Evolutionary conservation across 2,797 vertebrate species (phyloP).

Genomic region (Sciurus carolinensis): DNA sequence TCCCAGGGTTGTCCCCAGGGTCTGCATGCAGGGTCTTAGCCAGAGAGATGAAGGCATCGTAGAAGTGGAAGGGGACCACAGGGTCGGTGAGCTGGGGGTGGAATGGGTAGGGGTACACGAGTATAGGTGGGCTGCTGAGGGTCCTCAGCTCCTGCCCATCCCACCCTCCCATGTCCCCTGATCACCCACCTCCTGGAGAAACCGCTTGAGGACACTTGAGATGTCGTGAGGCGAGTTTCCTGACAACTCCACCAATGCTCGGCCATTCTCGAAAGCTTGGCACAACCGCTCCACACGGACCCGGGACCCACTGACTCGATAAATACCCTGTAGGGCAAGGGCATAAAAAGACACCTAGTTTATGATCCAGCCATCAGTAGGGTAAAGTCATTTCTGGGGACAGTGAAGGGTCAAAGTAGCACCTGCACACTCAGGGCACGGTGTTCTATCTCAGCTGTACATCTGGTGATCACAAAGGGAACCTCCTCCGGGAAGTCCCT

Average conservation of each 20-base stretch:
- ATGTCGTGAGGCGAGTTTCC: constrained; percentile 96
- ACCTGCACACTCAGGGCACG: constrained; percentile 95
- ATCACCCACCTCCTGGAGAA: constrained; percentile 95
- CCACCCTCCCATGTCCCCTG: not conserved
- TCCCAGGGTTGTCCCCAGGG: constrained; percentile 75
- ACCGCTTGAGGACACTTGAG: constrained; percentile 95
- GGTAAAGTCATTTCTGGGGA: not conserved
- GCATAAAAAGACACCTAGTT: not conserved
- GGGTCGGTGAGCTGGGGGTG: constrained; percentile 94
- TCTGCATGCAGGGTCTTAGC: constrained; percentile 93
- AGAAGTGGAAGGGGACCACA: constrained; percentile 93
- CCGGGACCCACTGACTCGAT: constrained; percentile 96
- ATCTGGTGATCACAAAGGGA: constrained; percentile 93
- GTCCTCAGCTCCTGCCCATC: not conserved
- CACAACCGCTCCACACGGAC: constrained; percentile 95
- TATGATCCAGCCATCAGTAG: fast-evolving
- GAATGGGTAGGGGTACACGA: not conserved
- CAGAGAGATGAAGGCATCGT: constrained; percentile 91
- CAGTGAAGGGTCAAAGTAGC: constrained; percentile 28
- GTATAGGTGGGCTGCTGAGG: constrained; percentile 43
- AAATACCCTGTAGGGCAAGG: constrained; percentile 92
- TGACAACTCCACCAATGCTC: constrained; percentile 94
- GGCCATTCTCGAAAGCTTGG: constrained; percentile 94
- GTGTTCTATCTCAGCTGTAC: constrained; percentile 94
- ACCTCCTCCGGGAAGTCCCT: constrained; percentile 91